A percentile compares a stretch with the other conserved stretches of the same genome.
Conservation (phyloP, 2,888 invertebrate genomes). For the Phytoseiulus persimilis region DNA sequence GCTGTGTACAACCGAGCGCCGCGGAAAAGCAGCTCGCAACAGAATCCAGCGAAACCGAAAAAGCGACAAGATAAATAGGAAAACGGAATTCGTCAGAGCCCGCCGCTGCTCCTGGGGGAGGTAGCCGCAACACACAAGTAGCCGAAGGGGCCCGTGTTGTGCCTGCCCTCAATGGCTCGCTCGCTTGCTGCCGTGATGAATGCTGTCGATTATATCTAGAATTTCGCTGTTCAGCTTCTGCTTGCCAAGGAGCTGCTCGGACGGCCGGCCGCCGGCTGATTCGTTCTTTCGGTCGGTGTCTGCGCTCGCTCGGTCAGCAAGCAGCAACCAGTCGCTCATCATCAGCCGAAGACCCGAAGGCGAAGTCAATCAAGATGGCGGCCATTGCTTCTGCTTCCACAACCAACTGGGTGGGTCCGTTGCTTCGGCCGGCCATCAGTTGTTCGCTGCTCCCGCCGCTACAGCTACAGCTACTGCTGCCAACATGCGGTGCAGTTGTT, state of each 20-base stretch:
- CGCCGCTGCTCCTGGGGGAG: background rate
- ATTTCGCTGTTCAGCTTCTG: constrained; percentile 5
- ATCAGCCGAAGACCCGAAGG: constrained; percentile 18
- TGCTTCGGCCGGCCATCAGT: constrained; percentile 7
- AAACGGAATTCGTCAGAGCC: background rate
- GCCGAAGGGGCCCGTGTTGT: constrained; percentile 5
- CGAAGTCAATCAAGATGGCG: constrained; percentile 37
- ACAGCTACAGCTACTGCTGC: background rate
- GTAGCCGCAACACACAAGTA: constrained; percentile 5
- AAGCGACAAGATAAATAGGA: background rate
- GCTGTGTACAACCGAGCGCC: background rate
- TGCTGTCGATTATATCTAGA: constrained; percentile 32
- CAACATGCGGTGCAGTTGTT: constrained; percentile 10
- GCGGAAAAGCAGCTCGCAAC: background rate
- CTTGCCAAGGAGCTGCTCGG: background rate
- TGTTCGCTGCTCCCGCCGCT: background rate
- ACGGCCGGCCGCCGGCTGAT: background rate
- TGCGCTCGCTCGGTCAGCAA: background rate
- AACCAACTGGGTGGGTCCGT: background rate
- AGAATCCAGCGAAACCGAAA: background rate
- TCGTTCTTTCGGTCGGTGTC: background rate
- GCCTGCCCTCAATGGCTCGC: constrained; percentile 5
- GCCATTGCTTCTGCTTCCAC: constrained; percentile 25
- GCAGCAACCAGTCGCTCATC: background rate
- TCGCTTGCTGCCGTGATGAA: constrained; percentile 20